phyloP scores from a whole-genome alignment of 2,888 invertebrate species.

The Cryptosula pallasiana region DNA sequence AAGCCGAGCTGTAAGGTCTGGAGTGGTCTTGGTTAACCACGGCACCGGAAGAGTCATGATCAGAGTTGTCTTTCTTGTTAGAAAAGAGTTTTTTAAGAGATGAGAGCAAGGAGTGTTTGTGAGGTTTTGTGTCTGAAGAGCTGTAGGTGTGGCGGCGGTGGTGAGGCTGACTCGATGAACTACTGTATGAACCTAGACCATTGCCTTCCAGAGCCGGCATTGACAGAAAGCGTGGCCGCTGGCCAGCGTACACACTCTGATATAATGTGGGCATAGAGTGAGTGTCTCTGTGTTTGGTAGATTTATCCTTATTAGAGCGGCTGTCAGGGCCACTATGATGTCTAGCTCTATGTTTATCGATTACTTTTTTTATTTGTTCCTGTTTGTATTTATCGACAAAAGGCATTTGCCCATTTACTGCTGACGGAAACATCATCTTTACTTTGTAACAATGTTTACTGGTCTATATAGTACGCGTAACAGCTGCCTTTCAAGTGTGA shows the following conservation, averaged over 20 bases:
- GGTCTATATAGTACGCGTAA: no score
- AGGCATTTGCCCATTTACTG: conserved; percentile 22
- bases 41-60: background rate
- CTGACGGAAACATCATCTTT: conserved; percentile 23
- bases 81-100: conserved; percentile 15
- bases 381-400: conserved; percentile 21
- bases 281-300: background rate
- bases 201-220: conserved; percentile 5
- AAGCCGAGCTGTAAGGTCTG: background rate
- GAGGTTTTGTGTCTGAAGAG: background rate
- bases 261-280: conserved; percentile 14
- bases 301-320: background rate
- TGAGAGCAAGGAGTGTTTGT: background rate
- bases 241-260: conserved; percentile 2
- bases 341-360: conserved; percentile 6
- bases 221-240: background rate
- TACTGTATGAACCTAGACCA: no score
- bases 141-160: background rate
- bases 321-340: conserved; percentile 21
- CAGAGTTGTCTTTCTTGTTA: background rate
- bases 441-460: background rate
- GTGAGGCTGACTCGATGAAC: background rate
- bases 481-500: no score
- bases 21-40: background rate
- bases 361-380: conserved; percentile 16